Evolutionary conservation across 2,113 vertebrate species (phyloP).

Genomic region (Pluvianellus socialis): DNA sequence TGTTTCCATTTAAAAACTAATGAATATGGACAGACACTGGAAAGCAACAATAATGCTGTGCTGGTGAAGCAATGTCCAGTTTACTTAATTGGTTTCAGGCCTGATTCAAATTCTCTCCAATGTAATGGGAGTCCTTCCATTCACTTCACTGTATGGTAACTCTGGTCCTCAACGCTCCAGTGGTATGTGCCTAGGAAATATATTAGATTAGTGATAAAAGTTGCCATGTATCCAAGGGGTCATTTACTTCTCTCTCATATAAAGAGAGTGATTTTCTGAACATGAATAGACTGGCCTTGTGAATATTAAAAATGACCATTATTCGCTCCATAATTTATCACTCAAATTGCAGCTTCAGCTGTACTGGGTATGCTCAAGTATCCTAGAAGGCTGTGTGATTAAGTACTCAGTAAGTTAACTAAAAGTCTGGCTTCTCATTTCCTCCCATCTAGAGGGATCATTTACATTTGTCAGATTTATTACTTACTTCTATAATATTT

Average conservation of each 20-base stretch:
- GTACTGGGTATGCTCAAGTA: neutral
- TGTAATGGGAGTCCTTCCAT: neutral
- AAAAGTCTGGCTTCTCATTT: constrained; percentile 12
- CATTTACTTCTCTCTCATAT: constrained; percentile 32
- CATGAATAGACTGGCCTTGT: constrained; percentile 23
- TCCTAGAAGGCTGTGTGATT: constrained; percentile 26
- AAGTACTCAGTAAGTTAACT: constrained; percentile 36
- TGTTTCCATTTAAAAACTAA: constrained; percentile 55
- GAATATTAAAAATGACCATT: constrained; percentile 45
- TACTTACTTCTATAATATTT: constrained; percentile 29
- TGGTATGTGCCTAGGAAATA: neutral
- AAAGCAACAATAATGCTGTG: constrained; percentile 30
- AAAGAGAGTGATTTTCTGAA: constrained; percentile 46
- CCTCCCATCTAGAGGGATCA: constrained; percentile 9
- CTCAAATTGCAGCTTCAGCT: constrained; percentile 38
- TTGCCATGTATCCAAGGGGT: constrained; percentile 25
- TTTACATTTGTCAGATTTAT: constrained; percentile 23
- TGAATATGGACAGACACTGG: constrained; percentile 39
- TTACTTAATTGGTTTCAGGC: neutral
- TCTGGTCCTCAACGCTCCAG: neutral
- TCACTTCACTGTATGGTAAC: neutral
- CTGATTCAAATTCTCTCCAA: neutral
- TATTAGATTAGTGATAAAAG: neutral
- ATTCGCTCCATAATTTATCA: constrained; percentile 17
- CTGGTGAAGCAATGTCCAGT: constrained; percentile 5